Evolutionary conservation across 2,888 invertebrate species (phyloP), one percentile per base, ranked within the genome.

Genomic region (Phalera bucephala): DNA sequence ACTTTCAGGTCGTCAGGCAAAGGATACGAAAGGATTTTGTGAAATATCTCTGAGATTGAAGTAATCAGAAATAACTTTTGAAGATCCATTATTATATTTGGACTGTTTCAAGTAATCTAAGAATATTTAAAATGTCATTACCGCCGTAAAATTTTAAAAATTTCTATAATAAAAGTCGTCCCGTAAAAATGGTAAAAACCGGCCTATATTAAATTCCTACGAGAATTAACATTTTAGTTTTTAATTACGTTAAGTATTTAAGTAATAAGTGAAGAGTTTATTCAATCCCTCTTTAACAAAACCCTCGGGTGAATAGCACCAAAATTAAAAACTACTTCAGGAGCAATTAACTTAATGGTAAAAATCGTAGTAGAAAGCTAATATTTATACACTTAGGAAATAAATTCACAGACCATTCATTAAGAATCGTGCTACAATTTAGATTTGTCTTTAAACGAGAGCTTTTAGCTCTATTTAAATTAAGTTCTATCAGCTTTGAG

Each of bases 61-160:
- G 56, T 58, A 62, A 62, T 64, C 62, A 46, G 36, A 53, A 45
- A 47, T 51, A 56, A 51, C 52, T 54, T 49, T 44, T 35, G 41
- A 25, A 37, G 26, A 31, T 31, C 27, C 10, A 34, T 9, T 14
- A 23, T 35, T 33, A 26, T 22, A 22, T 3, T 31, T n/a, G n/a
- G 15, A n/a, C 32, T n/a, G 7, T 15, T 6, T 12, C 21, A 17
- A 20, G 37, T 22, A 35, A 52, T 31, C 21, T 23, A 33, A 12
- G 28, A 27, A 8, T 28, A 29, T 27, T 34, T 29, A 29, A 35
- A 20, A n/a, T 37, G 42, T 44, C 38, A 44, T 40, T 38, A 29
- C 34, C 2, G 4, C 12, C 29, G 21, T 47, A 45, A 55, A 51
- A 48, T 14, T 42, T 44, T 26, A 40, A 37, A 40, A 42, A 38